Evolutionary conservation across 2,888 invertebrate species (phyloP), one percentile per base, ranked within the genome.

Genomic region (Magallana nippona): DNA sequence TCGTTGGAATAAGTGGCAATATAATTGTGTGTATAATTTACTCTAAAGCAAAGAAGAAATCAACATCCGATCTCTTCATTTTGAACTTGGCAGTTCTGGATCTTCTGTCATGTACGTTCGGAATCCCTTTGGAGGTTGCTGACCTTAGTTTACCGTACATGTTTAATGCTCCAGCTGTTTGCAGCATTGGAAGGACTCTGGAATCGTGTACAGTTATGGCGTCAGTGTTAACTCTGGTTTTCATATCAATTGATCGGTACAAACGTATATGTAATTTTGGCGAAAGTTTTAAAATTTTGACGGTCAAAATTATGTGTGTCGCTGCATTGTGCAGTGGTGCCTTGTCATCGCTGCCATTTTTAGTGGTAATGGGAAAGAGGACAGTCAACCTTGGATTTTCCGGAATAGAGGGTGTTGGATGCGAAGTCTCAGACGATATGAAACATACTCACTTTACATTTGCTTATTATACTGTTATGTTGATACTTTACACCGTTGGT

Each of bases 71-170:
- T 86, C 89, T 88, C 85, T 90, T 90, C 83, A 90, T 90, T 62
- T 84, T 90, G 27, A 87, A 88, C n/a, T 86, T 89, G 63, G 89
- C 89, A 55, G 55, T 87, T 81, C 86, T 90, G 79, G 90, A 90
- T 85, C 87, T 90, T 19, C 84, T 90, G 71, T 89, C 86, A 71
- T 90, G 90, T 84, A 62, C 89, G 17, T 83, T 90, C n/a, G 90
- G 90, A 0, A 87, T 90, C 82, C 90, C 90, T 55, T 89, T 89
- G 17, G 90, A 90, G 77, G 89, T 90, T n/a, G 89, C 89, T 11
- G 90, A 90, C 81, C 84, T 90, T 32, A 77, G 89, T 15, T 88
- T 87, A 80, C 89, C 89, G 13, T 89, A 89, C 85, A 87, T 87
- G 81, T 90, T 90, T 83, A 83, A 88, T 85, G 86, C 87, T 22